Evolutionary conservation across 1,140 invertebrate species (phyloP), one percentile per base, ranked within the genome.

Genomic region (Pseudomyrmex sp.): DNA sequence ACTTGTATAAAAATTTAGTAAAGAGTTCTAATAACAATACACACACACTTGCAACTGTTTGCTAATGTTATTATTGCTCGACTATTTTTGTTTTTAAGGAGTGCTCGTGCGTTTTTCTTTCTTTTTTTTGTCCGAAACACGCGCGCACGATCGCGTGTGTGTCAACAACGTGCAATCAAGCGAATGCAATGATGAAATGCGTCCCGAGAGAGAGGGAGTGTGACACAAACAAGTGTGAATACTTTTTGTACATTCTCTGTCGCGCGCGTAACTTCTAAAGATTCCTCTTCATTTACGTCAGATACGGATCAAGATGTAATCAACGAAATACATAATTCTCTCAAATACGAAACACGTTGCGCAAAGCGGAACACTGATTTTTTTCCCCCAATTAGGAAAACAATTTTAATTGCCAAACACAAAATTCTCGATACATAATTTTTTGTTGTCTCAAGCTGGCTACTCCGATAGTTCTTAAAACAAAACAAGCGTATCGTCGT

Each of bases 1-100:
- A 86, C 66, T 88, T 52, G 50, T 52, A 80, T 86, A 86, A 86
- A 84, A 89, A 89, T 88, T 89, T 86, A 89, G 72, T 74, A 63
- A 70, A 85, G 50, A 62, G 77, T 89, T 89, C 66, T 84, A 89
- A 85, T 20, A 86, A 79, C 2, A 69, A 79, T 70, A 79, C 63
- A 63, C 35, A 63, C 69, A 76, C 48, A 63, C 35, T 59, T 63
- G 70, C 54, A 80, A 66, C 12, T 75, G 72, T 87, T 88, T 87
- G 85, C 85, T 87, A 70, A 70, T 87, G 61, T 74, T 74, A 63
- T 87, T 86, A 74, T 88, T 87, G 79, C 56, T 84, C 35, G 35
- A 35, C 7, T 23, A 50, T 80, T 69, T 88, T 84, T 65, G 86
- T 75, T 87, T 87, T 70, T 35, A 35, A 13, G 20, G 48, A 80